Evolutionary conservation across 2,113 vertebrate genomes (phyloP).

Genomic region (Archocentrus centrarchus): DNA sequence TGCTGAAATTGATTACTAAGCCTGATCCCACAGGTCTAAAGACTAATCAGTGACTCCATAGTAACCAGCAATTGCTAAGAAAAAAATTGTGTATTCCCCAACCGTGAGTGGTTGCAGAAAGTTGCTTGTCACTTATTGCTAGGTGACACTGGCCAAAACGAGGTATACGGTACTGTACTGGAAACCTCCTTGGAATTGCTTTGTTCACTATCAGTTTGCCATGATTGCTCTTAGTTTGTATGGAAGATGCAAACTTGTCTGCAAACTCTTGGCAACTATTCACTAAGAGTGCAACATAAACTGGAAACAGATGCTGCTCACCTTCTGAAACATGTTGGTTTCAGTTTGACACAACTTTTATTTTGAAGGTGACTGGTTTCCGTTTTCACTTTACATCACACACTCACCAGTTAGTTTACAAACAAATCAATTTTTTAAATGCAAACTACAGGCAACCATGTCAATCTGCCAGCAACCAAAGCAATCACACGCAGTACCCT

Average conservation of each 20-base stretch:
- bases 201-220: neutral
- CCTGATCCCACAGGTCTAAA: fast-evolving
- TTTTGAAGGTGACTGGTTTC: neutral
- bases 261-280: neutral
- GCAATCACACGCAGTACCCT: neutral
- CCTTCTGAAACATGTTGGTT: neutral
- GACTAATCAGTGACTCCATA: neutral
- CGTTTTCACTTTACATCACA: neutral
- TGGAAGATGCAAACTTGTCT: neutral
- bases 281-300: neutral
- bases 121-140: neutral
- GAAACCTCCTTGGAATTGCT: neutral
- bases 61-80: neutral
- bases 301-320: neutral
- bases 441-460: fast-evolving
- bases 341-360: neutral
- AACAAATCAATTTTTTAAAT: neutral
- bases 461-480: neutral
- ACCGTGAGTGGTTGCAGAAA: neutral
- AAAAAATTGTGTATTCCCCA: neutral
- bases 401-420: neutral
- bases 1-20: neutral
- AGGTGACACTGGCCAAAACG: neutral
- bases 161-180: neutral
- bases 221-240: neutral